Percentiles rank a stretch among this genome's conserved stretches.
These are phyloP conservation scores for Drosophila bipectinata DNA, from an alignment of 1,140 invertebrate species.

Conservation along the genomic window DNA sequence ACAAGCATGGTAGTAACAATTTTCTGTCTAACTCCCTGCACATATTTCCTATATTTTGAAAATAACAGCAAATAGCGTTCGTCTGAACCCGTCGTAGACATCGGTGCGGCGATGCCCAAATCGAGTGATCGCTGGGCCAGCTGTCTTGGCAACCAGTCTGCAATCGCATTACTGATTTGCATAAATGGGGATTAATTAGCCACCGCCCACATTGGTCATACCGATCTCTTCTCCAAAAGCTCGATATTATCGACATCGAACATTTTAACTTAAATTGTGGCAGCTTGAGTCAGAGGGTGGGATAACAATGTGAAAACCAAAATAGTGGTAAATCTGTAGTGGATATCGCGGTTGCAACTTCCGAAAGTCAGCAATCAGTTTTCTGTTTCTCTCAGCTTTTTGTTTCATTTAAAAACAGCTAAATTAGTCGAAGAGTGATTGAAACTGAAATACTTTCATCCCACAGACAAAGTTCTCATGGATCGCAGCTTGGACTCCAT, in stretches of 20 bases:
- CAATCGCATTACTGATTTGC: constrained; percentile 37
- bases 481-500: constrained; percentile 90
- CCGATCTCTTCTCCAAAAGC: background rate
- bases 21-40: background rate
- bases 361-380: constrained; percentile 26
- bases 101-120: constrained; percentile 37
- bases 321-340: constrained; percentile 35
- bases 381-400: constrained; percentile 4
- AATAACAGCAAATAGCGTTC: background rate
- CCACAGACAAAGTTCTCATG: constrained; percentile 83
- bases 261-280: constrained; percentile 15
- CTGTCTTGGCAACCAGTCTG: background rate
- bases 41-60: background rate
- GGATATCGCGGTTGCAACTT: constrained; percentile 5
- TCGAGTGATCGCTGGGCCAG: constrained; percentile 26
- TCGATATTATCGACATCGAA: constrained; percentile 30
- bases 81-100: constrained; percentile 7
- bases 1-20: constrained; percentile 21
- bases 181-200: constrained; percentile 58
- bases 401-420: constrained; percentile 2
- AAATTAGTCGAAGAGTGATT: constrained; percentile 5
- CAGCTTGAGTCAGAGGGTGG: background rate
- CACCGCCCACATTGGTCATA: constrained; percentile 27
- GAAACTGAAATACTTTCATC: constrained; percentile 21
- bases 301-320: constrained; percentile 29